Percentiles rank a stretch among this genome's conserved stretches.
Evolutionary conservation across 2,888 invertebrate species (phyloP).

Genomic region (Cryptosula pallasiana): DNA sequence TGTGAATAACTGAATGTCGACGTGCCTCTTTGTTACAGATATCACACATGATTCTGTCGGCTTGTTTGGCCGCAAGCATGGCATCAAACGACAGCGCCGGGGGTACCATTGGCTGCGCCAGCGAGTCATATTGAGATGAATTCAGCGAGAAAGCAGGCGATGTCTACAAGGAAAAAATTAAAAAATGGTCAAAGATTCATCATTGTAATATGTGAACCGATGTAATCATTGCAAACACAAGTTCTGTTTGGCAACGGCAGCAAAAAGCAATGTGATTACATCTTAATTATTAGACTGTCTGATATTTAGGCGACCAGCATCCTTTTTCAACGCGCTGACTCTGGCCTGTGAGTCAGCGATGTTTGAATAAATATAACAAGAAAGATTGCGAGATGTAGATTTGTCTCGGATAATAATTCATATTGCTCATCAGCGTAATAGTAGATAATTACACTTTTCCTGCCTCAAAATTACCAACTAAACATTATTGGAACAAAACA

Average conservation of each 20-base stretch:
- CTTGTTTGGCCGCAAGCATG: constrained; percentile 52
- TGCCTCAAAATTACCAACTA: too few relatives aligned
- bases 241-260: too few relatives aligned
- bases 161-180: too few relatives aligned
- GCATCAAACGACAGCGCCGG: constrained; percentile 45
- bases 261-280: neutral
- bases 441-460: neutral
- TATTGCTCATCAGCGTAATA: constrained; percentile 16
- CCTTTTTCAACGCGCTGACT: constrained; percentile 4
- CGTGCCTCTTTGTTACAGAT: constrained; percentile 86
- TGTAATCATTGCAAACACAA: too few relatives aligned
- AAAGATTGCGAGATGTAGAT: neutral
- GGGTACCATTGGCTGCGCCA: neutral
- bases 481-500: too few relatives aligned
- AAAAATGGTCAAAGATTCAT: too few relatives aligned
- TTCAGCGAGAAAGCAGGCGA: neutral
- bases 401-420: constrained; percentile 19
- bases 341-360: neutral
- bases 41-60: constrained; percentile 64
- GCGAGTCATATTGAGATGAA: neutral
- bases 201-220: too few relatives aligned
- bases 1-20: too few relatives aligned
- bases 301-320: neutral
- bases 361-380: constrained; percentile 19
- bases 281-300: constrained; percentile 9